Conservation (phyloP, 2,797 vertebrate genomes). For the Phataginus tetradactyla region DNA sequence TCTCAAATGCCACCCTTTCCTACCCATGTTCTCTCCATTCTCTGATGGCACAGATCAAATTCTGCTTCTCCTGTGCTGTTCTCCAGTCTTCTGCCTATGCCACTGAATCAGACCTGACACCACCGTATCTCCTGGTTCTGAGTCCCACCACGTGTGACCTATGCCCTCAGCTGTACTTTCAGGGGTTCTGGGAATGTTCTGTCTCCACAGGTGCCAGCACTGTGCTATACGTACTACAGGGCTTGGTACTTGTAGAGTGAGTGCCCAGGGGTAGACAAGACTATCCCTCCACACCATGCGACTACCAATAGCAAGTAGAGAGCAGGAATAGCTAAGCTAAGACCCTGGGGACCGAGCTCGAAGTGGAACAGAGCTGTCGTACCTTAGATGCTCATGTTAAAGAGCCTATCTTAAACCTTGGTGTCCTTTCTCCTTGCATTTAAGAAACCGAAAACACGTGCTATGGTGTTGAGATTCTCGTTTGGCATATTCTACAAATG, state of each 20-base stretch:
- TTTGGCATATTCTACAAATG: neutral
- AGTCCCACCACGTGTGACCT: neutral
- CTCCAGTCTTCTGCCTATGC: neutral
- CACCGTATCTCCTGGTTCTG: neutral
- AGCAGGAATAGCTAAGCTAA: neutral
- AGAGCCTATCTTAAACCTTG: neutral
- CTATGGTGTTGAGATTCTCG: neutral
- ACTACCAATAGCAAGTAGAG: neutral
- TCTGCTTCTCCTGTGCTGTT: neutral
- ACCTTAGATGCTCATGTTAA: neutral
- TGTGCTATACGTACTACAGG: neutral
- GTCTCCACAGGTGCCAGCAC: neutral
- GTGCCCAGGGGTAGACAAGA: neutral
- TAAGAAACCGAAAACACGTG: neutral
- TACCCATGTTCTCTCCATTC: neutral
- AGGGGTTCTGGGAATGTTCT: neutral
- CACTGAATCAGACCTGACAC: too few species aligned
- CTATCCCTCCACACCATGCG: neutral
- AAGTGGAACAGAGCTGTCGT: neutral
- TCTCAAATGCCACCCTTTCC: neutral
- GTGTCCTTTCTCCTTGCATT: neutral
- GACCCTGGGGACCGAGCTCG: neutral
- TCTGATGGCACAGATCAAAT: neutral
- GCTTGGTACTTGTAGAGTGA: neutral
- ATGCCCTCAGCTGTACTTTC: neutral